Evolutionary conservation across 2,797 vertebrate species (phyloP).

Genomic region (Chrysocyon brachyurus): DNA sequence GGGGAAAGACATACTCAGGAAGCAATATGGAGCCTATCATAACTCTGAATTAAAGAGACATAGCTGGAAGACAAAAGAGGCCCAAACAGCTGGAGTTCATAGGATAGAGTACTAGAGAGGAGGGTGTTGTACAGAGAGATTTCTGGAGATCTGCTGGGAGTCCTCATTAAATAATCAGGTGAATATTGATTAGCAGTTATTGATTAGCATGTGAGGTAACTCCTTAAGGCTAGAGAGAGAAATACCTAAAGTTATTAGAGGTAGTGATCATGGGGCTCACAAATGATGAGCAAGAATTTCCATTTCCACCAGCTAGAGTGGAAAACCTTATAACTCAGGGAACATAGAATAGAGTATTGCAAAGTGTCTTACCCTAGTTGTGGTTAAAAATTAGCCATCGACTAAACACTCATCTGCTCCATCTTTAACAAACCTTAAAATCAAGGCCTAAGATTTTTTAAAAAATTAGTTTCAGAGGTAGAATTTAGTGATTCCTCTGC

Average conservation of each 20-base stretch:
- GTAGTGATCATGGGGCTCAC: not conserved
- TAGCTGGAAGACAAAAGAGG: not conserved
- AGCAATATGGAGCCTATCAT: not conserved
- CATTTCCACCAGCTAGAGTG: not conserved
- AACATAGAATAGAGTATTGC: not conserved
- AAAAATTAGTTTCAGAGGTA: not conserved
- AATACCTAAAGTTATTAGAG: not conserved
- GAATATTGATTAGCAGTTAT: conserved; percentile 8
- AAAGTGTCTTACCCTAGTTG: not conserved
- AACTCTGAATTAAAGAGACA: not conserved
- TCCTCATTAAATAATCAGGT: not conserved
- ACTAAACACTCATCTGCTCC: not conserved
- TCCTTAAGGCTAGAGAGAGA: not conserved
- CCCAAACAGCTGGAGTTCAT: not conserved
- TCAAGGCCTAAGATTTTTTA: not conserved
- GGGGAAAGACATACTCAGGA: not conserved
- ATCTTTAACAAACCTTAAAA: not conserved
- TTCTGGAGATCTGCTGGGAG: not conserved
- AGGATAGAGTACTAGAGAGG: not conserved
- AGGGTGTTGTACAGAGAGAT: not conserved
- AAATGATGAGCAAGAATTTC: not conserved
- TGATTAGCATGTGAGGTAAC: not conserved
- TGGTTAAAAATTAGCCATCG: not conserved
- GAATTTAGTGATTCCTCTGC: not conserved
- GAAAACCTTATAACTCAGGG: not conserved